Conservation (phyloP, 2,113 vertebrate species). For the Loxodonta africana region DNA sequence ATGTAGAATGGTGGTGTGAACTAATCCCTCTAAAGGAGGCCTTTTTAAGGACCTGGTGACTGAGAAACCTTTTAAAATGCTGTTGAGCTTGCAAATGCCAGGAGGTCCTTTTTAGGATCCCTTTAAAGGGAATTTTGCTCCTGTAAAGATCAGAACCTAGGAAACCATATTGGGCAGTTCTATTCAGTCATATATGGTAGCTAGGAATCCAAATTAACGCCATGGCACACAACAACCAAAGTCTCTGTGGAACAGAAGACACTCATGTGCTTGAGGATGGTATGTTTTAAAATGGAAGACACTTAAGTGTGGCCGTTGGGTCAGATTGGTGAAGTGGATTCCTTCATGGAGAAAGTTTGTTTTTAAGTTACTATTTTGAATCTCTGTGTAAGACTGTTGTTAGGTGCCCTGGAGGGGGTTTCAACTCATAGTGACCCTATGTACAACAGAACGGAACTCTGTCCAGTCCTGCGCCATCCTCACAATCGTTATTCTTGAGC, state of each 20-base stretch:
- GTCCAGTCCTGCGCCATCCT: no score
- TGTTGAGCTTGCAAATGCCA: not conserved
- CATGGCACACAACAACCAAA: not conserved
- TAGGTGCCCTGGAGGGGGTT: no score
- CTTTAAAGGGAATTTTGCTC: not conserved
- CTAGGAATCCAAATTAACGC: not conserved
- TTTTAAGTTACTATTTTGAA: slow-evolving; percentile 44
- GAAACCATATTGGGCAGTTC: no score
- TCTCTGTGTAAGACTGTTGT: not conserved
- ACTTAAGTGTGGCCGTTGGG: not conserved
- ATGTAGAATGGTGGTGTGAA: not conserved
- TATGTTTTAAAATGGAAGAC: not conserved
- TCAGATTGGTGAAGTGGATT: not conserved
- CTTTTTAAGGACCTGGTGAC: not conserved
- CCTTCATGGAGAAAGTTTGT: not conserved
- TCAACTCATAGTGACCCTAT: no score
- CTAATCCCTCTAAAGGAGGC: not conserved
- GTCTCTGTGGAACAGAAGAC: not conserved
- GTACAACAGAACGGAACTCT: no score
- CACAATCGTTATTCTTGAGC: no score
- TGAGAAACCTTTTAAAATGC: not conserved
- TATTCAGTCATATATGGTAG: not conserved
- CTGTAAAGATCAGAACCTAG: no score
- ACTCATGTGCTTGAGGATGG: not conserved
- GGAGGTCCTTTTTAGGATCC: not conserved